Evolutionary conservation across 2,113 vertebrate genomes (phyloP).

Genomic region (Clarias macrocephalus): DNA sequence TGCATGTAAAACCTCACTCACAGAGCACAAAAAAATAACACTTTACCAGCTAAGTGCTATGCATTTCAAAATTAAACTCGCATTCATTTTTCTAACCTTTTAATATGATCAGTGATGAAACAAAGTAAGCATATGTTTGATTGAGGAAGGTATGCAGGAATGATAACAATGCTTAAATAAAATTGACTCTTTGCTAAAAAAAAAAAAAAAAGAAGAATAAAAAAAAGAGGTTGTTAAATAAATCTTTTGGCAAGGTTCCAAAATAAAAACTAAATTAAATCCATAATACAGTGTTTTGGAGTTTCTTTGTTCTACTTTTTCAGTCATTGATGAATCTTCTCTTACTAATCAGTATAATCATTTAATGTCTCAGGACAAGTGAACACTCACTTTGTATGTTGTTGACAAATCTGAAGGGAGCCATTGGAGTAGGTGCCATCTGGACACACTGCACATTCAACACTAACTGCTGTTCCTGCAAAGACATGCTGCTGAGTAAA

Average conservation of each 20-base stretch:
- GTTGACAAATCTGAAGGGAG: conserved; percentile 18
- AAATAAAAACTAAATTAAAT: neutral
- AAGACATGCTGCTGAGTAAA: neutral
- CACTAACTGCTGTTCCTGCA: conserved; percentile 26
- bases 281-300: neutral
- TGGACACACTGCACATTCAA: conserved; percentile 24
- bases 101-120: no score
- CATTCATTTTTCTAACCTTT: no score
- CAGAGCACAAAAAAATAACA: no score
- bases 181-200: neutral
- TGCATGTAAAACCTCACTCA: no score
- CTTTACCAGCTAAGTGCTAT: no score
- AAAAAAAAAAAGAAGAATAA: no score
- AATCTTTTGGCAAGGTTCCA: neutral
- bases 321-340: neutral
- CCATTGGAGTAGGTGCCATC: conserved; percentile 32
- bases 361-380: neutral
- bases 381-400: conserved; percentile 28
- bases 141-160: no score
- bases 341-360: neutral
- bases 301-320: no score
- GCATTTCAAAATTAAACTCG: no score
- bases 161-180: neutral
- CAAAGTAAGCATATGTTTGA: no score
- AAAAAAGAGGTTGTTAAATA: neutral